Evolutionary conservation across 1,140 invertebrate species (phyloP).

Genomic region (Cryptotermes secundus): DNA sequence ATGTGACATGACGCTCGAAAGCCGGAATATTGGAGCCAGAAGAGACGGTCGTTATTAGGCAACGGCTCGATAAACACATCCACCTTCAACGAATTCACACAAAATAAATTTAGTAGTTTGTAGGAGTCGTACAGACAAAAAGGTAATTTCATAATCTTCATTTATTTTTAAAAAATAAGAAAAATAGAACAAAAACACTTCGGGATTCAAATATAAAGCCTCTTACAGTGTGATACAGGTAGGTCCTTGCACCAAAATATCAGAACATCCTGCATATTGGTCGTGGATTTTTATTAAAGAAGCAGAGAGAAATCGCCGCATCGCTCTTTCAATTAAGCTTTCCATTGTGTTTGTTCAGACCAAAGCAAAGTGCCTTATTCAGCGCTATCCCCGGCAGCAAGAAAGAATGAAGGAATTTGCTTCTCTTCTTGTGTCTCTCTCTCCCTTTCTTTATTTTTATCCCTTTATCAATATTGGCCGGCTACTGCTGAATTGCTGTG

Average conservation of each 20-base stretch:
- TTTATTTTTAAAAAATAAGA: no score
- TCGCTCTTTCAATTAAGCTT: slow-evolving; percentile 7
- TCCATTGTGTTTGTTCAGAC: slow-evolving; percentile 19
- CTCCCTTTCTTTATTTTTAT: background rate
- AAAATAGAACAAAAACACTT: no score
- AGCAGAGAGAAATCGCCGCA: background rate
- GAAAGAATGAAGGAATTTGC: slow-evolving; percentile 7
- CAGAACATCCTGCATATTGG: background rate
- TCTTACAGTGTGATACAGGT: no score
- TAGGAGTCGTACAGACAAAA: no score
- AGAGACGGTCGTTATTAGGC: no score
- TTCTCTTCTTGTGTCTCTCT: background rate
- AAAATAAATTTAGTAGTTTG: no score
- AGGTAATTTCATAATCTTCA: no score
- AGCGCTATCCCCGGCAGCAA: background rate
- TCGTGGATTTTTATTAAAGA: background rate
- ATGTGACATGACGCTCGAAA: no score
- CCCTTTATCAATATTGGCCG: slow-evolving; percentile 11
- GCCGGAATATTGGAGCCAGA: no score
- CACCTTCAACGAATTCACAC: no score
- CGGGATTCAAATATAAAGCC: no score
- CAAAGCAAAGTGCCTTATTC: background rate
- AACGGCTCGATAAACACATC: no score
- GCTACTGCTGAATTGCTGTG: background rate
- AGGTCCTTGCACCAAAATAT: background rate